Evolutionary conservation across 2,113 vertebrate species (phyloP), one percentile per base, ranked within the genome.

Genomic region (Actenoides hombroni): DNA sequence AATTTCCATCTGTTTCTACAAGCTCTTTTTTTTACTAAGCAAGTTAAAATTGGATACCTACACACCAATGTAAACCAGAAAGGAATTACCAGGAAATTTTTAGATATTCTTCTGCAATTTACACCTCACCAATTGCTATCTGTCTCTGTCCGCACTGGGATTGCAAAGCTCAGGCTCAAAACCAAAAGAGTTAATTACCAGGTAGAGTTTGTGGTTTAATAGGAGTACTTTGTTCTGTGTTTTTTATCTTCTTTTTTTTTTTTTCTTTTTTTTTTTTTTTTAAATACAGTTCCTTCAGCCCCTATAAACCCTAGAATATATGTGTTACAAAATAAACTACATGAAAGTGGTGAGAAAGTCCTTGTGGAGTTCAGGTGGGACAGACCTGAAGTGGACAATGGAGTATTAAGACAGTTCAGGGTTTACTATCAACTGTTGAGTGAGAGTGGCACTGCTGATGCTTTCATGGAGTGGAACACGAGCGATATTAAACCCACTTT

Each of bases 331-430:
- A 94, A 84, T 53, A 67, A 88, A 28, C 70, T 69, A 26, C 64
- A 54, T 13, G 16, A 11, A 65, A 81, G 54, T 46, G 85, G 91
- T 80, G 91, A 85, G 11, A 71, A 95, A 60, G 65, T 90, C 61
- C 35, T 78, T 42, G 94, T 98, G 61, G 97, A 98, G 79, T 95
- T 98, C 84, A 97, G 97, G 51, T 98, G 98, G 98, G 96, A 97
- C 88, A 94, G 90, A 26, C 98, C 98, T 77, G 89, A 95, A 76
- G 94, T 39, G 39, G 76, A 86, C 49, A 98, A 98, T 2, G 98
- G 98, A 49, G 60, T 95, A 53, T 78, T 98, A 90, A 97, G 25
- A 1, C 96, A 94, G 44, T 98, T 95, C 68, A 96, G 91, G 48
- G 80, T 98, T 94, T 95, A 93, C 84, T 98, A 98, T 69, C 97